Base-by-base conservation (phyloP, 2,797 vertebrate genomes). In the Halcyon chelicuti region DNA sequence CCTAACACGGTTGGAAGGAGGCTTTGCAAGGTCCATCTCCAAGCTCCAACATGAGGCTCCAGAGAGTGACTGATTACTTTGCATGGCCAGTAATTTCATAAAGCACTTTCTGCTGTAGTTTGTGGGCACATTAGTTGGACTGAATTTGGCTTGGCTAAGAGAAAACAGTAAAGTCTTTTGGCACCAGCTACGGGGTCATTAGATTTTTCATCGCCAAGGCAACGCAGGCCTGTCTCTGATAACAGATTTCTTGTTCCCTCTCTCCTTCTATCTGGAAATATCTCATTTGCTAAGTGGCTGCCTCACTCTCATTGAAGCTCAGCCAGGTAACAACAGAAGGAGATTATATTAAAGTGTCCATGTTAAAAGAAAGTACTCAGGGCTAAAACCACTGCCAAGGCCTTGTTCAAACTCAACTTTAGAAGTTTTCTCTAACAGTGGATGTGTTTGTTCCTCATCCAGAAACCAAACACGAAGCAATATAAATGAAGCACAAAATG, bases 241-340 rank as follows among this genome's bases (percentile, higher is more conserved):
- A 95, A 93, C 55, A 63, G 83, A 96, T 93, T 94, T 90, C 77
- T 91, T 90, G 49, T 67, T 90, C 75, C 29, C 28, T 88, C 57
- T 74, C 60, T 71, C 79, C 39, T 74, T 90, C 77, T 80, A 35
- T 88, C 93, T 73, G 54, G 86, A 94, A 90, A 88, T 84, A 90
- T 75, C 79, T 90, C 86, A 93, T 96, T 95, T 93, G 60, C 75
- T 92, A 97, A 96, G 87, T 93, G 91, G 76, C 35, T 94, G 79
- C 25, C 66, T 58, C 46, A 39, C n/a, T 93, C 63, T 70, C 78
- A 40, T 86, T 95, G 94, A 94, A 93, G 51, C 52, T 70, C 65
- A 95, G 87, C 90, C 91, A 96, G 63, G 81, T 79, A 89, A 44
- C 54, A 95, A 79, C 16, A 73, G 71, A 80, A 84, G 39, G 78